Conservation (phyloP, 2,888 invertebrate species). For the Drosophila dives region DNA sequence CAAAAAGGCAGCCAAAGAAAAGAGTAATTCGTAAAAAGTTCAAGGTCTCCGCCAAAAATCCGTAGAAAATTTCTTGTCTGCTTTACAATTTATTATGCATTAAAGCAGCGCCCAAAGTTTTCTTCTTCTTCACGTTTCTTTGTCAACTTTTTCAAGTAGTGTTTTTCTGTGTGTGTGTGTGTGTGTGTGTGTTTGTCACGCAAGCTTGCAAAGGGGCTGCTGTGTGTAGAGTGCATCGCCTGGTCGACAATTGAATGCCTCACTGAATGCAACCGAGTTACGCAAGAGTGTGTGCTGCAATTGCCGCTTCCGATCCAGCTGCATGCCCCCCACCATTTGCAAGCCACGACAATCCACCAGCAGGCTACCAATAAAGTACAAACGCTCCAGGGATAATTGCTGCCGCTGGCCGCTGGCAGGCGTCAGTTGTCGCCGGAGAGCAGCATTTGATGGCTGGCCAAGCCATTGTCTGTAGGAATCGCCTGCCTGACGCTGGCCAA, state of each 20-base stretch:
- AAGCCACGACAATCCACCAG: constrained; percentile 72
- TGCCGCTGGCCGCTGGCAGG: constrained; percentile 57
- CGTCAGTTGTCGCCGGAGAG: background rate
- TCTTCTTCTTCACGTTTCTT: constrained; percentile 4
- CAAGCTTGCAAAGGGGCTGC: constrained; percentile 48
- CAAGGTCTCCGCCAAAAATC: constrained; percentile 69
- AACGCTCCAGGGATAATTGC: constrained; percentile 68
- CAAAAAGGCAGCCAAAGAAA: constrained; percentile 4
- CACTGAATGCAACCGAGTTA: constrained; percentile 77
- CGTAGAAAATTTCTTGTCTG: constrained; percentile 23
- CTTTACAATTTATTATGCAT: constrained; percentile 46
- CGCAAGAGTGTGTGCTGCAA: constrained; percentile 75
- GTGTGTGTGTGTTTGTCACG: constrained; percentile 12
- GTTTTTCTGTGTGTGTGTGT: constrained; percentile 2
- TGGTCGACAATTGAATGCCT: constrained; percentile 75
- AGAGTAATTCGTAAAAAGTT: constrained; percentile 60
- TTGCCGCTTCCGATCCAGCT: constrained; percentile 60
- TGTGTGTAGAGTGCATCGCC: constrained; percentile 67
- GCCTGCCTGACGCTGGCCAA: constrained; percentile 74
- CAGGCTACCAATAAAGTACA: constrained; percentile 78
- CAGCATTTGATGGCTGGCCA: constrained; percentile 48
- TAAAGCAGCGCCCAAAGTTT: constrained; percentile 25
- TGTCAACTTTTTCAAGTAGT: constrained; percentile 9
- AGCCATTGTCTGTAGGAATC: constrained; percentile 73
- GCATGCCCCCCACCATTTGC: constrained; percentile 15